Evolutionary conservation across 2,797 vertebrate genomes (phyloP).

Genomic region (Sitta carolinensis): DNA sequence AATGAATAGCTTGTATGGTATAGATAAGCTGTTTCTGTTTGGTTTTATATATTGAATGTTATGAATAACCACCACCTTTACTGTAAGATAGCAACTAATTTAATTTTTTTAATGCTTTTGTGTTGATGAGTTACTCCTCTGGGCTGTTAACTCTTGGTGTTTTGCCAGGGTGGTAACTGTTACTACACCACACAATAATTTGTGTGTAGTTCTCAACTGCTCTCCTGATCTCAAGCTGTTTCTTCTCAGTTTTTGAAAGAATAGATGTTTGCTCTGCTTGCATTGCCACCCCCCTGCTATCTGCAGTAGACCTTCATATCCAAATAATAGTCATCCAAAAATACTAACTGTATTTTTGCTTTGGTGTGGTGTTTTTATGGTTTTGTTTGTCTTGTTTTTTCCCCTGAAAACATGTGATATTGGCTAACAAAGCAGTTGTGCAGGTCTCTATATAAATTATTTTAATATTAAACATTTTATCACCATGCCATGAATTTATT

Average conservation of each 20-base stretch:
- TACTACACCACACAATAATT: background rate
- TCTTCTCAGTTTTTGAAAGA: background rate
- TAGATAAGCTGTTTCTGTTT: background rate
- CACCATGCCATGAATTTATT: background rate
- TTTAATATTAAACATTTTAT: background rate
- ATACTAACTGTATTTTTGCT: background rate
- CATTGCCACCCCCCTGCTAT: background rate
- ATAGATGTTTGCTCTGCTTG: background rate
- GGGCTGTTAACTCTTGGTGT: background rate
- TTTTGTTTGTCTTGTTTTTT: background rate
- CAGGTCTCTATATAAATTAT: background rate
- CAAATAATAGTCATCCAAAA: background rate
- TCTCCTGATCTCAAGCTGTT: fast-evolving
- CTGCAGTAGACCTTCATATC: background rate
- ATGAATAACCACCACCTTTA: background rate
- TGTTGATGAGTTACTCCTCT: background rate
- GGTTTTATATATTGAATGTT: background rate
- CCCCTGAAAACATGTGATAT: fast-evolving
- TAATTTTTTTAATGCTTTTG: background rate
- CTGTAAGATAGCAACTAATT: background rate
- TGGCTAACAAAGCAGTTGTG: background rate
- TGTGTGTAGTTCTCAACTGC: background rate
- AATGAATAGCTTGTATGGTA: background rate
- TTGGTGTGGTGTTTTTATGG: background rate
- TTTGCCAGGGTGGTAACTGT: background rate